phyloP scores from a whole-genome alignment of 2,888 invertebrate species.

The Lepidochitona cinerea region DNA sequence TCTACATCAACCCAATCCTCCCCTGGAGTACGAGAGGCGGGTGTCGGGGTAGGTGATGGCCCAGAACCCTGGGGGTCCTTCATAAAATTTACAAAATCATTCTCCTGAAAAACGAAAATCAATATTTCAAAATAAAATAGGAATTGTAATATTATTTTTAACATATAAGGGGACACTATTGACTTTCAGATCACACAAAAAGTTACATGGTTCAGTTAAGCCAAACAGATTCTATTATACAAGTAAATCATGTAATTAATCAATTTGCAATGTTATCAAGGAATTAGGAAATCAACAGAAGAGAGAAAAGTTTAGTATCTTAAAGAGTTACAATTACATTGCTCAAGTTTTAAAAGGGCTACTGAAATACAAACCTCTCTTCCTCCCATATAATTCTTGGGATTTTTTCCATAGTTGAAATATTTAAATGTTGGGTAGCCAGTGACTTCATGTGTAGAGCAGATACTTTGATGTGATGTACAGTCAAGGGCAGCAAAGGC shows the following conservation, averaged over 20 bases:
- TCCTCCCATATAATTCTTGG: slow-evolving; percentile 81
- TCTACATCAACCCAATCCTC: slow-evolving; percentile 72
- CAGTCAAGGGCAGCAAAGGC: slow-evolving; percentile 89
- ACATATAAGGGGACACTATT: too few relatives aligned
- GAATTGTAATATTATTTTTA: too few relatives aligned
- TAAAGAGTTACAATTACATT: too few relatives aligned
- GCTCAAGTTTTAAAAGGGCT: too few relatives aligned
- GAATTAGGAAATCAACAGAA: too few relatives aligned
- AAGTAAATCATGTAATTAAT: too few relatives aligned
- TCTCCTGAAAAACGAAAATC: slow-evolving; percentile 73
- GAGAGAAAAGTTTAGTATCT: too few relatives aligned
- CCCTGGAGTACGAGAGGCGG: slow-evolving; percentile 52
- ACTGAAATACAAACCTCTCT: slow-evolving; percentile 76
- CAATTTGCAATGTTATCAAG: too few relatives aligned
- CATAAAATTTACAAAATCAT: slow-evolving; percentile 80
- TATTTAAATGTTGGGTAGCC: slow-evolving; percentile 92
- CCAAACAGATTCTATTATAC: too few relatives aligned
- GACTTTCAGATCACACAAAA: too few relatives aligned
- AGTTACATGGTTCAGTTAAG: too few relatives aligned
- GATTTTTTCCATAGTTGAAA: slow-evolving; percentile 82
- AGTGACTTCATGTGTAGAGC: slow-evolving; percentile 80
- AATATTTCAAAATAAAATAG: too few relatives aligned
- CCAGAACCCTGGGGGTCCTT: slow-evolving; percentile 50
- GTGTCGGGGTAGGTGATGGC: slow-evolving; percentile 42
- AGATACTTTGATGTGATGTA: slow-evolving; percentile 77